A percentile compares a stretch with the other conserved stretches of the same genome.
phyloP scores from a whole-genome alignment of 2,888 invertebrate species.

The Eupeodes latifasciatus region DNA sequence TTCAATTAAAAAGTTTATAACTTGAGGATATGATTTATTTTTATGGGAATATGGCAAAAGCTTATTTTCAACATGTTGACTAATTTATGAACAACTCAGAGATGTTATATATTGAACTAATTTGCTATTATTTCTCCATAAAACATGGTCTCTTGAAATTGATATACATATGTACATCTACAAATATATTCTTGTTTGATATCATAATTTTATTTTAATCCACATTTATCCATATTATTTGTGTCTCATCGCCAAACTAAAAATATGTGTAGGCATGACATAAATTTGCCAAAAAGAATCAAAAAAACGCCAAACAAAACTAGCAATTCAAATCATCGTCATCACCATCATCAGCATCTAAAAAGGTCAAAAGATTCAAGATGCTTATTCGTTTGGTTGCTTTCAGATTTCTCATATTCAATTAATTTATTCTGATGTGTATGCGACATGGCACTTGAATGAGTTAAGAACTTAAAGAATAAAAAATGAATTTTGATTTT shows the following conservation, averaged over 20 bases:
- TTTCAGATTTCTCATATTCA: slow-evolving; percentile 36
- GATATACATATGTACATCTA: not conserved
- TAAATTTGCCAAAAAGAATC: slow-evolving; percentile 27
- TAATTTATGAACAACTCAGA: slow-evolving; percentile 7
- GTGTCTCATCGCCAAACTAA: not conserved
- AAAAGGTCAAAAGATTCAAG: slow-evolving; percentile 44
- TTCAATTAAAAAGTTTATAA: slow-evolving; percentile 4
- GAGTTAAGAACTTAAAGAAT: slow-evolving; percentile 10
- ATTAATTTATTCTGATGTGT: slow-evolving; percentile 37
- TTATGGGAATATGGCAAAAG: not conserved
- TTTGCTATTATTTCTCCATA: not conserved
- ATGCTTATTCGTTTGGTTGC: slow-evolving; percentile 30
- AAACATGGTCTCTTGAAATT: not conserved
- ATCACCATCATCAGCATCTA: slow-evolving; percentile 4
- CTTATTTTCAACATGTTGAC: slow-evolving; percentile 1
- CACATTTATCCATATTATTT: not conserved
- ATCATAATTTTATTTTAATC: not conserved
- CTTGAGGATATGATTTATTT: not conserved
- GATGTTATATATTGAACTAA: not conserved
- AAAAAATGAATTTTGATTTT: slow-evolving; percentile 10
- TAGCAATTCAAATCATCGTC: slow-evolving; percentile 25
- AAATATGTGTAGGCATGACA: slow-evolving; percentile 12
- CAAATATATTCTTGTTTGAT: not conserved
- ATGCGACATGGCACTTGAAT: slow-evolving; percentile 40
- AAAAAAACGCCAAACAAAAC: not conserved